phyloP scores from a whole-genome alignment of 2,797 vertebrate genomes.

The Alca torda region DNA sequence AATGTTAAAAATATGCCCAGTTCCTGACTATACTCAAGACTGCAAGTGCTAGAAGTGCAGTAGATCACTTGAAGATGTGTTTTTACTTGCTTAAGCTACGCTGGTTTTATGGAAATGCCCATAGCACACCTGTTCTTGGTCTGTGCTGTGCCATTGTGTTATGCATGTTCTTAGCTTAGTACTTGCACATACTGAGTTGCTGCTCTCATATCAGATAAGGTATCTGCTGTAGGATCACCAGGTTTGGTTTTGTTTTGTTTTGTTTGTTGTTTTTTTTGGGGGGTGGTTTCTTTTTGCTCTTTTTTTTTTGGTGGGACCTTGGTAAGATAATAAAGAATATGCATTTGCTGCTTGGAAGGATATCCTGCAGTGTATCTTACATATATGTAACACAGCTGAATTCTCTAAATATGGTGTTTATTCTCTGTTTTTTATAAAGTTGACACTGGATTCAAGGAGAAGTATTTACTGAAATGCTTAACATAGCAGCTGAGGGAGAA shows the following conservation, averaged over 20 bases:
- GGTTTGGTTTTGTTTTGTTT: neutral
- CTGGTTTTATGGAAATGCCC: neutral
- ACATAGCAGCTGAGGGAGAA: neutral
- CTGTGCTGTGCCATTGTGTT: neutral
- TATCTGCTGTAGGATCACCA: neutral
- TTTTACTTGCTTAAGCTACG: neutral
- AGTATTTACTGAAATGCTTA: neutral
- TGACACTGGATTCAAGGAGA: neutral
- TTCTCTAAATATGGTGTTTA: neutral
- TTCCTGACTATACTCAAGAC: neutral
- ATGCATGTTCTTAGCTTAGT: neutral
- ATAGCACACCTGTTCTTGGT: accelerated
- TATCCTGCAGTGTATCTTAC: neutral
- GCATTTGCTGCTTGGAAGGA: neutral
- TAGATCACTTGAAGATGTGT: neutral
- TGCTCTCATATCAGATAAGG: neutral
- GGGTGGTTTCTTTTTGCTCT: neutral
- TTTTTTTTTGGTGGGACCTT: neutral
- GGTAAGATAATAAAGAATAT: neutral
- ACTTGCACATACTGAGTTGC: neutral
- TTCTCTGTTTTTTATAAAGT: neutral
- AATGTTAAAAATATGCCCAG: neutral
- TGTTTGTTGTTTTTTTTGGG: neutral
- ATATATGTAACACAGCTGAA: neutral
- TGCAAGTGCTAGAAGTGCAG: neutral